Evolutionary conservation across 1,140 invertebrate genomes (phyloP), one percentile per base, ranked within the genome.

Genomic region (Eurosta solidaginis): DNA sequence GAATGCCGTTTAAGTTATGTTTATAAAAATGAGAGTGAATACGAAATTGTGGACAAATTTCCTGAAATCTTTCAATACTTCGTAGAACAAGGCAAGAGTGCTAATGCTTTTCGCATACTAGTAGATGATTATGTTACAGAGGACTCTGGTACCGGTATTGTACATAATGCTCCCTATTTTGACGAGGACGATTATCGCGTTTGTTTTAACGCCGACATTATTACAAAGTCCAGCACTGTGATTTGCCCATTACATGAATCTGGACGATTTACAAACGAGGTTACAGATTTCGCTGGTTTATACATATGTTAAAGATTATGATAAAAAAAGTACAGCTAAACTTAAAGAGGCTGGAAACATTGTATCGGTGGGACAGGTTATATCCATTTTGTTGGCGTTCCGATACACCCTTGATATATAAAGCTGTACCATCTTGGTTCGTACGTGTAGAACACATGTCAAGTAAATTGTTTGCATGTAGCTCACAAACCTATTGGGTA

Each of bases 351-450:
- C n/a, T n/a, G n/a, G n/a, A n/a, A n/a, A n/a, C n/a, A n/a, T n/a
- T n/a, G n/a, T n/a, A n/a, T n/a, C 1, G 91, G 90, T 92, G 78
- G 90, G 93, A 5, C 93, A 94, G 77, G 90, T 92, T 2, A 98
- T 99, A 99, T 89, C 98, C 98, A 25, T 99, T 96, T 87, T 99
- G 98, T 87, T 99, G 98, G 98, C 90, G 98, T 78, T 99, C 98
- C 2, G 98, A 99, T 82, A 99, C 98, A 0, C 98, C 98, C 0
- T 91, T 99, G 3, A n/a, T n/a, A n/a, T n/a, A n/a, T n/a, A n/a
- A n/a, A n/a, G n/a, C n/a, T n/a, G n/a, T n/a, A n/a, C n/a, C 98
- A 0, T 99, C 97, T 1, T 99, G 98, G 98, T 99, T 99, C 89
- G 92, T 99, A 12, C 90, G 96, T 80, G 98, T 99, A 0, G 96